These are phyloP conservation scores for Cataglyphis altisquamis DNA, from an alignment of 2,888 invertebrate species.

Conservation along the genomic window DNA sequence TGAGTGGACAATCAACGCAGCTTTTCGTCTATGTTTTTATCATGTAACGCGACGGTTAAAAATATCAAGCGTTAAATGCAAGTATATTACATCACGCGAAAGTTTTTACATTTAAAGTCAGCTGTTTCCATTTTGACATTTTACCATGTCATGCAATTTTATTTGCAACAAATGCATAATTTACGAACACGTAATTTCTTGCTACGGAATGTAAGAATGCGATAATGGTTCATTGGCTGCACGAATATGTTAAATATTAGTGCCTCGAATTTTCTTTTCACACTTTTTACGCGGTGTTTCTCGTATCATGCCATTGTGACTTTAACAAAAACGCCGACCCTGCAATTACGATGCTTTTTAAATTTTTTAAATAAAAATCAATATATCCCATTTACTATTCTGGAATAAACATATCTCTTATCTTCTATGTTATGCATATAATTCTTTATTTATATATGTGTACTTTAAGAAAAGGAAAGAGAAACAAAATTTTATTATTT, in stretches of 20 bases:
- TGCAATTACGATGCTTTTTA: background rate
- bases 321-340: conserved; percentile 4
- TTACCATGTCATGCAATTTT: conserved; percentile 34
- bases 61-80: background rate
- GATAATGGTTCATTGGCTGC: conserved; percentile 38
- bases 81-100: conserved; percentile 14
- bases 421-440: background rate
- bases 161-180: conserved; percentile 43
- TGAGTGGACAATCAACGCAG: background rate
- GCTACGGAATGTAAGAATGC: conserved; percentile 10
- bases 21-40: background rate
- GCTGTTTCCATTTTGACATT: conserved; percentile 24
- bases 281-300: background rate
- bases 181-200: conserved; percentile 43
- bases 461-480: no score
- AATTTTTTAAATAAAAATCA: conserved; percentile 5
- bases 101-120: conserved; percentile 22
- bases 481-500: background rate
- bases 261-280: conserved; percentile 36
- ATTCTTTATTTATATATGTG: background rate
- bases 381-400: background rate
- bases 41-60: background rate
- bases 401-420: background rate
- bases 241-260: conserved; percentile 39
- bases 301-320: conserved; percentile 24